Evolutionary conservation across 1,140 invertebrate species (phyloP).

Genomic region (Magallana gigas): DNA sequence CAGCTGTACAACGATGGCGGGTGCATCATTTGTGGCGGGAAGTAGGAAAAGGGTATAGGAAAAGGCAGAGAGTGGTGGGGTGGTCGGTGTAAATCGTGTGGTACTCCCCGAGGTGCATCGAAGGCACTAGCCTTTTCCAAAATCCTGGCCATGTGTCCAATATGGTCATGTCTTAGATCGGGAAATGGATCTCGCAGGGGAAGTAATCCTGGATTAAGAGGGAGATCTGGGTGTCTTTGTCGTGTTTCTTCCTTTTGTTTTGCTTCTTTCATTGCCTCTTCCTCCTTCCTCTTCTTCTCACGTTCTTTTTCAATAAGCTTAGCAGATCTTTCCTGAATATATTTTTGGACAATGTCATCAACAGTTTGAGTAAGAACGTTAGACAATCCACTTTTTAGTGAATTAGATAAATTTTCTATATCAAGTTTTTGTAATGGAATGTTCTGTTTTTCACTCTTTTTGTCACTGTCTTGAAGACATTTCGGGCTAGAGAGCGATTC

Average conservation of each 20-base stretch:
- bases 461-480: slow-evolving; percentile 12
- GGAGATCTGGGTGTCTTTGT: slow-evolving; percentile 55
- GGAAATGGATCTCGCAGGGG: slow-evolving; percentile 58
- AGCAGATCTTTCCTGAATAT: slow-evolving; percentile 83
- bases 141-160: slow-evolving; percentile 58
- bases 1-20: slow-evolving; percentile 85
- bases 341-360: slow-evolving; percentile 91
- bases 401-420: slow-evolving; percentile 89
- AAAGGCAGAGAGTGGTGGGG: slow-evolving; percentile 67
- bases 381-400: slow-evolving; percentile 93
- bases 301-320: slow-evolving; percentile 76
- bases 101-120: slow-evolving; percentile 63
- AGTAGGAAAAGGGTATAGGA: slow-evolving; percentile 70
- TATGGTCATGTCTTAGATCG: slow-evolving; percentile 55
- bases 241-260: slow-evolving; percentile 41
- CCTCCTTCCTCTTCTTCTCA: slow-evolving; percentile 58
- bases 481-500: not conserved
- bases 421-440: slow-evolving; percentile 58
- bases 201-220: slow-evolving; percentile 56
- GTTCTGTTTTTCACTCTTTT: slow-evolving; percentile 27
- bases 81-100: slow-evolving; percentile 59
- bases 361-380: slow-evolving; percentile 85
- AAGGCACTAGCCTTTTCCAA: slow-evolving; percentile 73
- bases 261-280: slow-evolving; percentile 57
- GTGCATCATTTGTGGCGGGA: slow-evolving; percentile 81